These are phyloP conservation scores for Toxotes chatareus DNA, from an alignment of 2,113 vertebrate species.

Conservation along the genomic window DNA sequence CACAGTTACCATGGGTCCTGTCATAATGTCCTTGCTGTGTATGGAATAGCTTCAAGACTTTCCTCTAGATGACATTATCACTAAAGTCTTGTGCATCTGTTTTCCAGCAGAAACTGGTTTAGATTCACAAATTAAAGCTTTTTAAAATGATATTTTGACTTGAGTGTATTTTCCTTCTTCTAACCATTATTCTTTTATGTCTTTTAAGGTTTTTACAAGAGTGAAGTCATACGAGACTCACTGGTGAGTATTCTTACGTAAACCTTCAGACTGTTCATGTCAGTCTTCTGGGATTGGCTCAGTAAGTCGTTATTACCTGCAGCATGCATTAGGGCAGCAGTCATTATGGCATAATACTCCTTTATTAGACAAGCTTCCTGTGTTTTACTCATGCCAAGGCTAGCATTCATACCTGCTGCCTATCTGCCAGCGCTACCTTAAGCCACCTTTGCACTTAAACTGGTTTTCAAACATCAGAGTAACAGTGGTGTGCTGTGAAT, in stretches of 20 bases:
- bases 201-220: slow-evolving; percentile 94
- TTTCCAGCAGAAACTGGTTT: background rate
- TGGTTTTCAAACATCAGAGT: background rate
- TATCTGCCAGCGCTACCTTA: background rate
- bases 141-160: background rate
- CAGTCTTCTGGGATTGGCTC: background rate
- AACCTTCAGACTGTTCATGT: slow-evolving; percentile 8
- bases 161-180: background rate
- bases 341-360: background rate
- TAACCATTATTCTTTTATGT: slow-evolving; percentile 28
- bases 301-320: slow-evolving; percentile 9
- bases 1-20: background rate
- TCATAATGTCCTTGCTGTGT: background rate
- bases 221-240: slow-evolving; percentile 97
- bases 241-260: slow-evolving; percentile 89
- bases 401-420: background rate
- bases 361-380: slow-evolving; percentile 10
- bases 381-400: background rate
- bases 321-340: background rate
- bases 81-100: background rate
- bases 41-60: background rate
- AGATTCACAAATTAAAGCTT: background rate
- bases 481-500: background rate
- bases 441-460: background rate
- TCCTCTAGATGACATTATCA: background rate